Conservation (phyloP, 2,888 invertebrate genomes). For the Hyposoter didymator region DNA sequence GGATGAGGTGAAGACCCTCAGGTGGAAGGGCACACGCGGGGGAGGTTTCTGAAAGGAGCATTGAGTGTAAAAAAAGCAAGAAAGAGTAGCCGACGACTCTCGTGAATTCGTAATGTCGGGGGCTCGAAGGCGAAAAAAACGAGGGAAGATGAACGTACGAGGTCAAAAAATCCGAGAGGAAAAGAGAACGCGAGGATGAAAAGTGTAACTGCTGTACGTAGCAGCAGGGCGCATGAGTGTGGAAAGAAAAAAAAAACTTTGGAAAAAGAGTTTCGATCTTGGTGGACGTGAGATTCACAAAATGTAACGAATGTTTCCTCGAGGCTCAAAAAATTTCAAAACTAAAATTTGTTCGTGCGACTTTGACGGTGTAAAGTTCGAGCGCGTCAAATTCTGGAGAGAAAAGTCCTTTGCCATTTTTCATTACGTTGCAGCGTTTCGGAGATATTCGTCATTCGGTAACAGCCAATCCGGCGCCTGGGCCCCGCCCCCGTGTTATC, state of each 20-base stretch:
- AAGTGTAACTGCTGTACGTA: not conserved
- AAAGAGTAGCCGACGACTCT: slow-evolving; percentile 13
- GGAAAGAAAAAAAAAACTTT: slow-evolving; percentile 4
- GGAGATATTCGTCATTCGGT: not conserved
- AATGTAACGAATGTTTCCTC: slow-evolving; percentile 18
- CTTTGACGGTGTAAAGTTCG: not conserved
- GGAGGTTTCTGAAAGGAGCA: slow-evolving; percentile 9
- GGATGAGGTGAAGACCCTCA: slow-evolving; percentile 37
- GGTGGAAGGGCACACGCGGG: not conserved
- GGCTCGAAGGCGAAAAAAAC: slow-evolving; percentile 52
- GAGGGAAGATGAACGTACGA: slow-evolving; percentile 47
- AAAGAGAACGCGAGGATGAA: slow-evolving; percentile 50
- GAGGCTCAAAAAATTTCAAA: not conserved
- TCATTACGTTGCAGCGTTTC: not conserved
- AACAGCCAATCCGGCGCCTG: not conserved
- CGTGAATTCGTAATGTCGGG: slow-evolving; percentile 56
- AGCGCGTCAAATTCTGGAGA: not conserved
- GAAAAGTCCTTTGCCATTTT: not conserved
- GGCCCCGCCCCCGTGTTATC: not conserved
- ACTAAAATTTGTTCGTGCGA: not conserved
- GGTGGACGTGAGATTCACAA: slow-evolving; percentile 15
- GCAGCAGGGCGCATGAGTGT: not conserved
- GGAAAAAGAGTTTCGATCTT: not conserved
- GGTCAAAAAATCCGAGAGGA: slow-evolving; percentile 47
- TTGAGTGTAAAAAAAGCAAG: slow-evolving; percentile 18